Evolutionary conservation across 1,140 invertebrate species (phyloP).

Genomic region (Babylonia areolata): DNA sequence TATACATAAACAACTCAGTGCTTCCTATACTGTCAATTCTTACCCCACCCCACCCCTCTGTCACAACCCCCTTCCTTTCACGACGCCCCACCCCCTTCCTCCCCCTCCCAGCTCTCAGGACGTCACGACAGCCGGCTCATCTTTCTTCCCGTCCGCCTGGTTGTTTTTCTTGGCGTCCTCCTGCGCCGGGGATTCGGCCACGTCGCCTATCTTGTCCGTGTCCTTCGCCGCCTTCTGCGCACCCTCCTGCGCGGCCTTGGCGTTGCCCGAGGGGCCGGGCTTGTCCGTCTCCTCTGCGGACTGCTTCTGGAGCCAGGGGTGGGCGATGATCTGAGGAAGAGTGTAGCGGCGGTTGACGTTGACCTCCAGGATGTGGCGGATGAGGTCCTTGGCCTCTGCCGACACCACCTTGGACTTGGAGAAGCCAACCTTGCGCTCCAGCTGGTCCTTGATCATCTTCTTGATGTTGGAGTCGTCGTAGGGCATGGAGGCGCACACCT

Average conservation of each 20-base stretch:
- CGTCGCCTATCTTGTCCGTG: neutral
- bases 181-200: neutral
- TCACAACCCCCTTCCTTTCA: neutral
- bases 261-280: slow-evolving; percentile 17
- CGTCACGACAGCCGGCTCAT: neutral
- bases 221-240: neutral
- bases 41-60: neutral
- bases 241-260: neutral
- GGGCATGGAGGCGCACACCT: slow-evolving; percentile 74
- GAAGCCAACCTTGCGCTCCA: slow-evolving; percentile 81
- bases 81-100: neutral
- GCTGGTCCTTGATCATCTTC: slow-evolving; percentile 75
- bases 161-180: neutral
- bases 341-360: slow-evolving; percentile 62
- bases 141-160: neutral
- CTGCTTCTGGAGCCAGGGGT: slow-evolving; percentile 55
- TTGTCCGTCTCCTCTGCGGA: neutral
- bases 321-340: slow-evolving; percentile 53
- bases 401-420: slow-evolving; percentile 63
- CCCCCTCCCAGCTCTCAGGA: neutral
- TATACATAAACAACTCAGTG: no score
- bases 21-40: no score
- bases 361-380: slow-evolving; percentile 68
- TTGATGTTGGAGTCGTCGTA: slow-evolving; percentile 75
- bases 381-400: slow-evolving; percentile 63